A percentile compares a stretch with the other conserved stretches of the same genome.
These are phyloP conservation scores for Brachyopa scutellaris DNA, from an alignment of 2,888 invertebrate genomes.

Conservation along the genomic window DNA sequence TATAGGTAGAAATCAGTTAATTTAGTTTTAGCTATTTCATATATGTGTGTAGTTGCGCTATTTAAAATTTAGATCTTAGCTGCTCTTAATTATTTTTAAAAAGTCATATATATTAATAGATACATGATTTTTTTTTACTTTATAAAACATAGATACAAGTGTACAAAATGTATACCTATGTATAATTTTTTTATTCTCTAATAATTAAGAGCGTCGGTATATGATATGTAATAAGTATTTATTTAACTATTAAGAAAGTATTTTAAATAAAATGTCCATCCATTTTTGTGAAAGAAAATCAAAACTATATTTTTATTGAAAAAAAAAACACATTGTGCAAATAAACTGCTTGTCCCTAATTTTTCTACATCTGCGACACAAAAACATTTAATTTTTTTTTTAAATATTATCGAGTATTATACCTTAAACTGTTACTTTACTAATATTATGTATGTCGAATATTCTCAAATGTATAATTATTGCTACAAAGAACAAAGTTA, in stretches of 20 bases:
- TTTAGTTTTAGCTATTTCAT: not conserved
- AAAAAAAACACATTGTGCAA: constrained; percentile 27
- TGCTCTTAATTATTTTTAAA: constrained; percentile 20
- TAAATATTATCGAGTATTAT: not conserved
- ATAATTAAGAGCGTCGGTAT: not conserved
- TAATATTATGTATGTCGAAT: constrained; percentile 8
- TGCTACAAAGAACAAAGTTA: constrained; percentile 20
- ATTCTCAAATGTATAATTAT: not conserved
- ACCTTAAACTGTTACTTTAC: constrained; percentile 23
- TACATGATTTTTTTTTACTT: not conserved
- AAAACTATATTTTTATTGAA: constrained; percentile 50
- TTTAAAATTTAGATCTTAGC: constrained; percentile 8
- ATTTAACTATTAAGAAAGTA: constrained; percentile 6
- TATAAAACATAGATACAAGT: too few species aligned
- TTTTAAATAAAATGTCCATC: constrained; percentile 64
- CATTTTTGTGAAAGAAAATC: constrained; percentile 61
- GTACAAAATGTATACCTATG: too few species aligned
- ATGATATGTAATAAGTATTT: not conserved
- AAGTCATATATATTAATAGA: not conserved
- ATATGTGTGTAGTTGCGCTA: constrained; percentile 33
- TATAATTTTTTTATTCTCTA: not conserved
- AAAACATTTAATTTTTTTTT: constrained; percentile 9
- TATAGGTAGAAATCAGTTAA: too few species aligned
- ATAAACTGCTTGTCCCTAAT: constrained; percentile 47
- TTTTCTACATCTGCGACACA: constrained; percentile 47